Conservation (phyloP, 2,113 vertebrate species). For the Phyllostomus hastatus region DNA sequence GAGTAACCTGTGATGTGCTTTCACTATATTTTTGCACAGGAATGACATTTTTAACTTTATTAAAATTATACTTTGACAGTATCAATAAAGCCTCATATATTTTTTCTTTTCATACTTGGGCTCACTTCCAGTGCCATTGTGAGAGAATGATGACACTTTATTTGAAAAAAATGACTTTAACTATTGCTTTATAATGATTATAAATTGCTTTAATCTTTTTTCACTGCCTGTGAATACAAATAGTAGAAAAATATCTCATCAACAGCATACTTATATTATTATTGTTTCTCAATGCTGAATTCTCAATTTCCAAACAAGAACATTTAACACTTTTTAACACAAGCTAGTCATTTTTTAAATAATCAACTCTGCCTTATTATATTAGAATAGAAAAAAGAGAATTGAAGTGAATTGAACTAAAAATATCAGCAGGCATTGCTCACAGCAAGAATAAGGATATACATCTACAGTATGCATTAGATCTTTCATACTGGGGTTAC, state of each 20-base stretch:
- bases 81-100: not conserved
- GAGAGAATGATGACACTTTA: not conserved
- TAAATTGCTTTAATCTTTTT: not conserved
- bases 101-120: not conserved
- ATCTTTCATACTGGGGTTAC: not conserved
- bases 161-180: conserved; percentile 33
- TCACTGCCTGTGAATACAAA: conserved; percentile 26
- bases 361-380: not conserved
- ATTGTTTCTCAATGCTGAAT: conserved; percentile 37
- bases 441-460: not conserved
- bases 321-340: conserved; percentile 23
- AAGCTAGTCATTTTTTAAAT: conserved; percentile 15
- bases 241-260: not conserved
- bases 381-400: conserved; percentile 2
- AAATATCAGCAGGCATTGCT: not conserved
- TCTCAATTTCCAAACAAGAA: conserved; percentile 27
- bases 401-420: not conserved
- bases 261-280: conserved; percentile 2
- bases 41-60: not conserved
- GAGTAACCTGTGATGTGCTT: not conserved
- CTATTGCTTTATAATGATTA: conserved; percentile 34
- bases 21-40: not conserved
- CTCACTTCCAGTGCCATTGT: not conserved
- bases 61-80: not conserved
- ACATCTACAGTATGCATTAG: not conserved